Base-by-base conservation (phyloP, 2,797 vertebrate genomes). In the Mus minutoides region DNA sequence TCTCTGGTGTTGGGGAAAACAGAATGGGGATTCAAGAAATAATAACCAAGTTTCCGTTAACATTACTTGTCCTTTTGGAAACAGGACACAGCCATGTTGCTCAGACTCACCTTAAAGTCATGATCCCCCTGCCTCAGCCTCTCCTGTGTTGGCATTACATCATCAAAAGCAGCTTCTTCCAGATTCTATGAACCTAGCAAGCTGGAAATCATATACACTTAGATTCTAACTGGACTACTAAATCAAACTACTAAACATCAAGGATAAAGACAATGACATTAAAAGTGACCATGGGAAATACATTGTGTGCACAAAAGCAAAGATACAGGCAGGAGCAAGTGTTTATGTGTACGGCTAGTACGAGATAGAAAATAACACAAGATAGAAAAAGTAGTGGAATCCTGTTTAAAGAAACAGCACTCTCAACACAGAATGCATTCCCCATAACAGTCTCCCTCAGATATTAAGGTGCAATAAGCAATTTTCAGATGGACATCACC, bases 391-490 rank as follows among this genome's bases (percentile, higher is more conserved):
- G 54, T 13, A 76, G 29, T n/a, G 2, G 40, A 58, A 13, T 17
- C 31, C 52, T 79, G 49, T 52, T 88, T 75, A 82, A 91, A 76
- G 77, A 26, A 86, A 82, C 17, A 95, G n/a, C 29, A 71, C 21
- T 73, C 5, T 46, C 89, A 91, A n/a, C 12, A 12, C 34, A 64
- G 40, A 91, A 56, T 64, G 86, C 26, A 86, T 83, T 87, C 78
- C 5, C 13, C 24, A 31, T 21, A 93, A 71, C n/a, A 73, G 62
- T 24, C 43, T n/a, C 43, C 67, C 88, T 89, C 58, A 77, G 34
- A 80, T 69, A 80, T 64, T 69, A 95, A 86, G 58, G 31, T 14
- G 13, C 76, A 96, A 82, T 80, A 85, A 94, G 64, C 31, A 90
- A 10, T 88, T 77, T 94, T 56, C 58, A 86, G 67, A 54, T 29